phyloP scores from a whole-genome alignment of 92 coral and sea anemone genomes.

The Montipora capitata region DNA sequence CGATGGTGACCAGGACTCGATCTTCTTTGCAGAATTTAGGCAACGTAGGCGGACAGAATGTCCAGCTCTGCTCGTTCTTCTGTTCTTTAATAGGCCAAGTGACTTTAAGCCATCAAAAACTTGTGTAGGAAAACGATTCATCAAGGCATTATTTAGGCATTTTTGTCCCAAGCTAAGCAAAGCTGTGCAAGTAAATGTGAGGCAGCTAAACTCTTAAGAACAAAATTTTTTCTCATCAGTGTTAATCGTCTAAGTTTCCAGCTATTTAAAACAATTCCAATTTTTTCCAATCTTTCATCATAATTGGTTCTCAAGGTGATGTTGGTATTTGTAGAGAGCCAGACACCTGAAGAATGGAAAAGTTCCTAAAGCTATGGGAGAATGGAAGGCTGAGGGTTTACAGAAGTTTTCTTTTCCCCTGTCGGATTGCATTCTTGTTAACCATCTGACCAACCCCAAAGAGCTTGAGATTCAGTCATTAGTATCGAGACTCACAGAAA shows the following conservation, averaged over 20 bases:
- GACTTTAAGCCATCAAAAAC: slow-evolving; percentile 57
- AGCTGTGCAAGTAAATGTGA: slow-evolving; percentile 39
- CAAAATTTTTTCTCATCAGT: too few species aligned
- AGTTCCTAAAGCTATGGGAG: slow-evolving; percentile 38
- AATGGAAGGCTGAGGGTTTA: slow-evolving; percentile 51
- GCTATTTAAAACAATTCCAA: too few species aligned
- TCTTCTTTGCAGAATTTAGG: slow-evolving; percentile 43
- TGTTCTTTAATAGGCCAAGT: slow-evolving; percentile 61
- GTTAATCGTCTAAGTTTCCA: too few species aligned
- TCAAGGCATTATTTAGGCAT: slow-evolving; percentile 53
- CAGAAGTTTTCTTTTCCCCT: slow-evolving; percentile 32
- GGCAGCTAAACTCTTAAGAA: too few species aligned
- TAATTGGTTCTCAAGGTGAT: too few species aligned
- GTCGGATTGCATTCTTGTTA: slow-evolving; percentile 32
- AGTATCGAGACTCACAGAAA: slow-evolving; percentile 39
- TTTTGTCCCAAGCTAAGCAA: slow-evolving; percentile 51
- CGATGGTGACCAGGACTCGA: slow-evolving; percentile 22
- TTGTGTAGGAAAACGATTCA: slow-evolving; percentile 55
- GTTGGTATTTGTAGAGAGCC: too few species aligned
- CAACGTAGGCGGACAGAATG: slow-evolving; percentile 59
- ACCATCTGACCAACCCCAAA: slow-evolving; percentile 26
- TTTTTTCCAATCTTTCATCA: too few species aligned
- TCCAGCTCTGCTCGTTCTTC: slow-evolving; percentile 63
- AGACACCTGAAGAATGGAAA: slow-evolving; percentile 25
- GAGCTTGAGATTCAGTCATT: slow-evolving; percentile 42